Evolutionary conservation across 2,113 vertebrate genomes (phyloP), one percentile per base, ranked within the genome.

Genomic region (Tachysurus fulvidraco): DNA sequence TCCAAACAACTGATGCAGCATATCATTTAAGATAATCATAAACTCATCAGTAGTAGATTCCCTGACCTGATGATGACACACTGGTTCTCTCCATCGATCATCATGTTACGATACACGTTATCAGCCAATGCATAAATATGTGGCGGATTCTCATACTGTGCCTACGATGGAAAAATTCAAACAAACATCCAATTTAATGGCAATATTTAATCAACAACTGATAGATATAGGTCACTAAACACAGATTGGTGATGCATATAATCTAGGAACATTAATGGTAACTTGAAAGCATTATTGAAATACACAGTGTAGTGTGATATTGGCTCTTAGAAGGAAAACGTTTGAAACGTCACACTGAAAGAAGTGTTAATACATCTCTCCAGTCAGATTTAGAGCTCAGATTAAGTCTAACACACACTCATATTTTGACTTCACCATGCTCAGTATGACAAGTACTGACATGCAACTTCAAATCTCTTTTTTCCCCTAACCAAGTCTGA

Each of bases 61-160:
- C 28, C 88, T 88, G 83, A 96, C 96, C 96, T 96, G 93, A 96
- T 96, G 85, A 96, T 96, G 88, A 96, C 96, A 86, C 96, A 96
- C 89, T 96, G 96, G 88, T 96, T 96, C 93, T 96, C 96, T 0
- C 41, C 85, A 83, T 96, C 96, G 5, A 96, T 96, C 94, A 96
- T 94, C 96, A 96, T 96, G 93, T 96, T 96, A 21, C 96, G 93
- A 92, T 96, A 96, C 94, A 96, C 91, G 91, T 92, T 93, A 83
- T 96, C 96, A 5, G 96, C 95, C 92, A 96, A 92, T 0, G 96
- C 96, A 1, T 96, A 96, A 90, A 96, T 94, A 90, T 96, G 96
- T 0, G 96, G 96, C 0, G 96, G 96, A 88, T 96, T 96, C 89
- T 96, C 96, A 69, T 96, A 96, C 89, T 96, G 95, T 3, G 95